Evolutionary conservation across 2,113 vertebrate genomes (phyloP).

Genomic region (Odobenus rosmarus): DNA sequence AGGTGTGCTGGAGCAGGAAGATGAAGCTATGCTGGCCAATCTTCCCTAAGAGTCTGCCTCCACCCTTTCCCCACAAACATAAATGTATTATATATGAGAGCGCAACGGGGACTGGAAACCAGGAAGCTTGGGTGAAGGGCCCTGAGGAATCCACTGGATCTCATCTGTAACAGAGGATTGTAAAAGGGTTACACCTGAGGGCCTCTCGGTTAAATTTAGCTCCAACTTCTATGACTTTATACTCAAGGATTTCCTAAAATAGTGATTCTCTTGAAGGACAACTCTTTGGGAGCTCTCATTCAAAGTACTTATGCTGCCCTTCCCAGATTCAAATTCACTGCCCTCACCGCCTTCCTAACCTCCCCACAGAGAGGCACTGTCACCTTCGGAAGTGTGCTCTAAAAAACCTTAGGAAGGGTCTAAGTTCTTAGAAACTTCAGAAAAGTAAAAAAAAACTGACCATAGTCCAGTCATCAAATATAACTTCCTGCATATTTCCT

Average conservation of each 20-base stretch:
- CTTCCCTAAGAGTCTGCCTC: neutral
- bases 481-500: neutral
- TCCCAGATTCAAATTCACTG: neutral
- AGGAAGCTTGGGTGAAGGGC: neutral
- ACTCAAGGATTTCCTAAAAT: neutral
- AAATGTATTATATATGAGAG: neutral
- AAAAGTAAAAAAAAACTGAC: neutral
- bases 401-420: neutral
- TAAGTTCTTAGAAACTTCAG: neutral
- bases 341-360: neutral
- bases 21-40: neutral
- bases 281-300: neutral
- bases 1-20: neutral
- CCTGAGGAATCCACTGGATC: neutral
- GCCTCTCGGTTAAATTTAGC: neutral
- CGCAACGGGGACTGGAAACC: neutral
- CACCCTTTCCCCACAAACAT: neutral
- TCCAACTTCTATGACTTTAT: neutral
- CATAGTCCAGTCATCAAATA: neutral
- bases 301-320: neutral
- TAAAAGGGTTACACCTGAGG: neutral
- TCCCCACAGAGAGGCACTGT: neutral
- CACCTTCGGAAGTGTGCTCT: neutral
- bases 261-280: neutral
- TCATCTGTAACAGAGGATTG: neutral